phyloP scores from a whole-genome alignment of 2,113 vertebrate genomes.

The Globicephala melas region DNA sequence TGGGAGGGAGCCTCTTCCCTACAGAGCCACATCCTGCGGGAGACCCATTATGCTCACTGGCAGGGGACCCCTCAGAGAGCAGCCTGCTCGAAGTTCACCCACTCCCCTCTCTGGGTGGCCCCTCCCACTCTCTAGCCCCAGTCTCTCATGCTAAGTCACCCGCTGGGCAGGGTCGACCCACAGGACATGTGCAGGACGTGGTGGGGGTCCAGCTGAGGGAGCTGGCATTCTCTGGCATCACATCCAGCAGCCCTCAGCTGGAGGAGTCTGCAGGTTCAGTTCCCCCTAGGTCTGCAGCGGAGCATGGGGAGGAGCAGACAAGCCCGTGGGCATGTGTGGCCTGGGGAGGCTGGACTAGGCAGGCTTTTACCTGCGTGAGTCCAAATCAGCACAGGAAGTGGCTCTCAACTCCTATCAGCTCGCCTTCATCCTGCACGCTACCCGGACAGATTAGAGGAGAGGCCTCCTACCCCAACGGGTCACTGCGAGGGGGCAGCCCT shows the following conservation, averaged over 20 bases:
- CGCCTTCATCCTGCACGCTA: background rate
- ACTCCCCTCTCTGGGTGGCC: background rate
- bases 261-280: background rate
- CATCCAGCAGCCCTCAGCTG: background rate
- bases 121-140: background rate
- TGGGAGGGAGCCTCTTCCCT: background rate
- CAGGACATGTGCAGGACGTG: background rate
- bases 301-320: background rate
- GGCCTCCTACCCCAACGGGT: background rate
- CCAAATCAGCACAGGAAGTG: background rate
- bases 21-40: background rate
- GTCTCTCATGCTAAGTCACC: background rate
- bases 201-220: background rate
- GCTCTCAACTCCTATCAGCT: background rate
- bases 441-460: background rate
- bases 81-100: background rate
- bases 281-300: background rate
- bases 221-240: background rate
- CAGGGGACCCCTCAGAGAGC: background rate
- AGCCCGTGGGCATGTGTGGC: background rate
- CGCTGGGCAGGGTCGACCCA: background rate
- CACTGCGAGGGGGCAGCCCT: background rate
- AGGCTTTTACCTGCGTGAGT: background rate
- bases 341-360: background rate
- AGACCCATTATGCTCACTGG: background rate